These are phyloP conservation scores for Neotoma lepida DNA, from an alignment of 2,113 vertebrate species.

Conservation along the genomic window DNA sequence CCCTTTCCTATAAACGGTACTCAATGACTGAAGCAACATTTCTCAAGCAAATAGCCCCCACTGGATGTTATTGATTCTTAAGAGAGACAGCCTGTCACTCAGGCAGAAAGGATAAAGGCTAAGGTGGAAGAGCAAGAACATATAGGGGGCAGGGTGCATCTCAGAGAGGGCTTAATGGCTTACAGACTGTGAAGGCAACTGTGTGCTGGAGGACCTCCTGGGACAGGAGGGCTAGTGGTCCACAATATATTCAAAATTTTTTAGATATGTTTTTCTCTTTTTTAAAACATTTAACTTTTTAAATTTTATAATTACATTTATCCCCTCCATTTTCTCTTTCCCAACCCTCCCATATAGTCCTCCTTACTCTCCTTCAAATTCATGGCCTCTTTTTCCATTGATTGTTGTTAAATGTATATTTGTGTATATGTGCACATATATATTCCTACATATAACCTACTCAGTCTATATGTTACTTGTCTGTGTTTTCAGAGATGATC, in stretches of 20 bases:
- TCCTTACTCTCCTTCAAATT: background rate
- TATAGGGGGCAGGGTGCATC: background rate
- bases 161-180: background rate
- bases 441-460: background rate
- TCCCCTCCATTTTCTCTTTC: background rate
- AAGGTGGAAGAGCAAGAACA: background rate
- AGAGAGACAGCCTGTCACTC: background rate
- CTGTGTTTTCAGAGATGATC: background rate
- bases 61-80: background rate
- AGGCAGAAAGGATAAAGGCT: background rate
- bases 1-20: background rate
- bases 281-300: background rate
- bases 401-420: background rate
- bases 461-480: background rate
- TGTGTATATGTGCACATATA: background rate
- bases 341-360: background rate
- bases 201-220: background rate
- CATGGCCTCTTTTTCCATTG: background rate
- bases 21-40: background rate
- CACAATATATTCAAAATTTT: background rate
- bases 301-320: background rate
- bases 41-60: background rate
- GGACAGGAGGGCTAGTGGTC: background rate
- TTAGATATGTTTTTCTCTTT: background rate
- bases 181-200: background rate